phyloP scores from a whole-genome alignment of 30 jellyfish, hydroid and myxozoan genomes.

The Chrysaora quinquecirrha region DNA sequence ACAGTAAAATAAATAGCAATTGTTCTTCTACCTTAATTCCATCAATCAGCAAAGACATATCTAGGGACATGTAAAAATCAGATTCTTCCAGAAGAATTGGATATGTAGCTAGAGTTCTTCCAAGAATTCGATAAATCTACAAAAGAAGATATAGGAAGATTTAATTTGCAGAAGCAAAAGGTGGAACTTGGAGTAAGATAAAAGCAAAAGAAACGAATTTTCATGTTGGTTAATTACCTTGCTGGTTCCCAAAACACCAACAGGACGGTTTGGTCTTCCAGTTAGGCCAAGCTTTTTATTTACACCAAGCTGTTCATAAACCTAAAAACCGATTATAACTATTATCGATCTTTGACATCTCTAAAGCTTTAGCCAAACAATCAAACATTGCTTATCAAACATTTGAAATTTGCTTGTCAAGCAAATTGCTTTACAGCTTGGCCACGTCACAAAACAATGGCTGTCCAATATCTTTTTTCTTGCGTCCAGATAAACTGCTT shows the following conservation, averaged over 20 bases:
- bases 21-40: conserved; percentile 88
- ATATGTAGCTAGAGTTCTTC: conserved; percentile 94
- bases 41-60: conserved; percentile 87
- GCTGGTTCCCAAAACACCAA: conserved; percentile 96
- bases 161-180: too few species aligned
- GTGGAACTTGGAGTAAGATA: too few species aligned
- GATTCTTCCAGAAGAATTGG: conserved; percentile 91
- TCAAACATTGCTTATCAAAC: too few species aligned
- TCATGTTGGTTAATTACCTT: too few species aligned
- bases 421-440: too few species aligned
- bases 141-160: conserved; percentile 6
- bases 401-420: too few species aligned
- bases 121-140: conserved; percentile 92
- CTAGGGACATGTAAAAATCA: conserved; percentile 91
- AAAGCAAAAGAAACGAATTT: too few species aligned
- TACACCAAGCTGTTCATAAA: conserved; percentile 86
- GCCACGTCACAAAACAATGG: too few species aligned
- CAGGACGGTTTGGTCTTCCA: conserved; percentile 98
- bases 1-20: too few species aligned
- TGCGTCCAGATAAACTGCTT: too few species aligned
- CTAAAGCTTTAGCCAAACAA: too few species aligned
- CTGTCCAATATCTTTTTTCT: too few species aligned
- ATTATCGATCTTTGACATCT: neutral
- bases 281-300: conserved; percentile 76
- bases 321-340: conserved; percentile 35